These are phyloP conservation scores for Notothenia coriiceps DNA, from an alignment of 2,113 vertebrate genomes.

Conservation along the genomic window DNA sequence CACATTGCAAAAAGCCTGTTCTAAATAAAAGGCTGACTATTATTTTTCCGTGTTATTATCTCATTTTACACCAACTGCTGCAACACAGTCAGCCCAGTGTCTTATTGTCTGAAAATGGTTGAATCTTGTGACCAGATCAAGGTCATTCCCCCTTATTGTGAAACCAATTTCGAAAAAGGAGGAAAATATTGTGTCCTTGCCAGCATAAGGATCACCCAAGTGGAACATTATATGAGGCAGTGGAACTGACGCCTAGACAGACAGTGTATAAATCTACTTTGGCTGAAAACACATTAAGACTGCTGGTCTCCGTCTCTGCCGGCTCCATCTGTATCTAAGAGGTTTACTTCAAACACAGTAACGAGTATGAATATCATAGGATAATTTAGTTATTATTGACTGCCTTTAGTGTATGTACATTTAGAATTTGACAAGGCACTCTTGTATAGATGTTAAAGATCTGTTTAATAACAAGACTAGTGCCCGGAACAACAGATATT, in stretches of 20 bases:
- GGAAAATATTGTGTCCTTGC: slow-evolving; percentile 56
- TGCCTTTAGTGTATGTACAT: neutral
- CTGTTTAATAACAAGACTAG: slow-evolving; percentile 7
- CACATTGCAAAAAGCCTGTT: slow-evolving; percentile 41
- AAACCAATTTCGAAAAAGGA: slow-evolving; percentile 42
- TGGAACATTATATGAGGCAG: slow-evolving; percentile 48
- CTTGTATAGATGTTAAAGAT: slow-evolving; percentile 2
- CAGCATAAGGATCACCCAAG: slow-evolving; percentile 38
- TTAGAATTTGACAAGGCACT: slow-evolving; percentile 11
- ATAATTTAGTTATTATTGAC: slow-evolving; percentile 12
- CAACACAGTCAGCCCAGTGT: slow-evolving; percentile 26
- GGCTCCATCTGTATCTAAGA: slow-evolving; percentile 47
- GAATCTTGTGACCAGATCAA: slow-evolving; percentile 48
- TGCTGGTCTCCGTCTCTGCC: slow-evolving; percentile 35
- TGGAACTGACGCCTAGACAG: slow-evolving; percentile 54
- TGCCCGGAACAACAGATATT: neutral
- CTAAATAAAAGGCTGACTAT: slow-evolving; percentile 48
- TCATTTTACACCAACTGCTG: slow-evolving; percentile 52
- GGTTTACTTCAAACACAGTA: slow-evolving; percentile 27
- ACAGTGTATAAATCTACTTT: slow-evolving; percentile 61
- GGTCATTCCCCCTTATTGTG: slow-evolving; percentile 46
- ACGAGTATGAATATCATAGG: slow-evolving; percentile 9
- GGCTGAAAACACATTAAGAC: slow-evolving; percentile 58
- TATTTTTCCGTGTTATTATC: slow-evolving; percentile 58
- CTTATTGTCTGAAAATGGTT: slow-evolving; percentile 41